Conservation (phyloP, 2,888 invertebrate genomes). For the Ferrisia virgata region DNA sequence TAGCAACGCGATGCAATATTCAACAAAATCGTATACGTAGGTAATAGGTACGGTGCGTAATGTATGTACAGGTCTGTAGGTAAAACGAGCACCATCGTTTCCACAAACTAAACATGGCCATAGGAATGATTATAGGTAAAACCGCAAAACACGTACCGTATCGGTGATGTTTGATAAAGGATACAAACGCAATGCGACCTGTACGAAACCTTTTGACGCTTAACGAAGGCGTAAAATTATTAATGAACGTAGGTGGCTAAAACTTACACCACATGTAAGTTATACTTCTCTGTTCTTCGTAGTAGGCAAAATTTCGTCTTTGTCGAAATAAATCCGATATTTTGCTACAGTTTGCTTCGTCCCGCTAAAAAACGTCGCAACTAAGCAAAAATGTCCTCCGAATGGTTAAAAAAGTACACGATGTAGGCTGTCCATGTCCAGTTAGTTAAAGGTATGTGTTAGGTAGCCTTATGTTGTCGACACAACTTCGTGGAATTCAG, state of each 20-base stretch:
- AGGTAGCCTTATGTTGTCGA: not conserved
- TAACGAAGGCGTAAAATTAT: conserved; percentile 5
- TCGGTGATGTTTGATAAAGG: not conserved
- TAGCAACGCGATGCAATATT: not conserved
- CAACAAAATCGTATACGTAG: not conserved
- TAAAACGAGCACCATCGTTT: not conserved
- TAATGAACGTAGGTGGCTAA: not conserved
- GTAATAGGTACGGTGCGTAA: too few relatives aligned
- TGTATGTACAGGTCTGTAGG: too few relatives aligned
- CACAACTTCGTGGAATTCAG: not conserved
- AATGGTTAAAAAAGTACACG: not conserved
- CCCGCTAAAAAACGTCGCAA: not conserved
- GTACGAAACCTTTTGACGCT: not conserved
- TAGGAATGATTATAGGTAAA: not conserved
- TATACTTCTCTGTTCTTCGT: not conserved
- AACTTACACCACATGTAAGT: not conserved
- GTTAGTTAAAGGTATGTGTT: not conserved
- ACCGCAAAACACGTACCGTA: not conserved
- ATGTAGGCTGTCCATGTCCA: too few relatives aligned
- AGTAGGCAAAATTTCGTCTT: not conserved
- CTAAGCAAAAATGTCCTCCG: not conserved
- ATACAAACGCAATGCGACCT: not conserved
- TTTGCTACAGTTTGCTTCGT: not conserved
- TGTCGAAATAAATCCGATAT: not conserved
- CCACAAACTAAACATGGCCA: not conserved